Conservation (phyloP, 1,140 invertebrate genomes). For the Tenebrio molitor region DNA sequence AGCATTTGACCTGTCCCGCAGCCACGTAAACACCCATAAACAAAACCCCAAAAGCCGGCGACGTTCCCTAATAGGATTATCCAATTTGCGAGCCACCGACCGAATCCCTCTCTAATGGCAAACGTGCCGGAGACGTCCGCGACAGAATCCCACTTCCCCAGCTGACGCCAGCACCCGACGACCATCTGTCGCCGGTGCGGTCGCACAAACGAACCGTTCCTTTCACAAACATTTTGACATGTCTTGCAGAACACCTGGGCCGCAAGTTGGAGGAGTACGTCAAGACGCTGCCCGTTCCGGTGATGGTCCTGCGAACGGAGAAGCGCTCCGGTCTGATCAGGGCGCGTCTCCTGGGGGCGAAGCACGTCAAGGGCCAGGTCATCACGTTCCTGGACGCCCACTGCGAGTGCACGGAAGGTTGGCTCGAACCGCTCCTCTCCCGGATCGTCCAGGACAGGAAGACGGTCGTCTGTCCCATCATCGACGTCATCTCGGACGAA, state of each 20-base stretch:
- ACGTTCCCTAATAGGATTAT: no score
- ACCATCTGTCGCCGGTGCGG: no score
- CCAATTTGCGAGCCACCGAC: no score
- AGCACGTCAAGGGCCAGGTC: conserved; percentile 92
- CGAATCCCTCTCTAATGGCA: no score
- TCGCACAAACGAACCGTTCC: no score
- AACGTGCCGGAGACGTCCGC: no score
- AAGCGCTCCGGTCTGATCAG: conserved; percentile 94
- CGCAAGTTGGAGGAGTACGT: conserved; percentile 92
- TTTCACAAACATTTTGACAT: neutral
- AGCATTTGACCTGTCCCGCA: no score
- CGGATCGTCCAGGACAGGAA: conserved; percentile 93
- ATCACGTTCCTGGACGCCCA: conserved; percentile 98
- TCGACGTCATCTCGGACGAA: conserved; percentile 98
- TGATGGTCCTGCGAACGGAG: conserved; percentile 87
- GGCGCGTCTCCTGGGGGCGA: conserved; percentile 91
- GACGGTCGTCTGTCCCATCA: conserved; percentile 97
- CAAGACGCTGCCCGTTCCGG: conserved; percentile 84
- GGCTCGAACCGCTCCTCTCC: conserved; percentile 92
- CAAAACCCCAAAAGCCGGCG: no score
- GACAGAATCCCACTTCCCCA: no score
- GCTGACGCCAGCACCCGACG: no score
- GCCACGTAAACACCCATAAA: no score
- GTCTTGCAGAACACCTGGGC: conserved; percentile 84
- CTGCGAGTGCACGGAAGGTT: conserved; percentile 95